These are phyloP conservation scores for Sceloporus undulatus DNA, from an alignment of 2,113 vertebrate genomes.

Conservation along the genomic window DNA sequence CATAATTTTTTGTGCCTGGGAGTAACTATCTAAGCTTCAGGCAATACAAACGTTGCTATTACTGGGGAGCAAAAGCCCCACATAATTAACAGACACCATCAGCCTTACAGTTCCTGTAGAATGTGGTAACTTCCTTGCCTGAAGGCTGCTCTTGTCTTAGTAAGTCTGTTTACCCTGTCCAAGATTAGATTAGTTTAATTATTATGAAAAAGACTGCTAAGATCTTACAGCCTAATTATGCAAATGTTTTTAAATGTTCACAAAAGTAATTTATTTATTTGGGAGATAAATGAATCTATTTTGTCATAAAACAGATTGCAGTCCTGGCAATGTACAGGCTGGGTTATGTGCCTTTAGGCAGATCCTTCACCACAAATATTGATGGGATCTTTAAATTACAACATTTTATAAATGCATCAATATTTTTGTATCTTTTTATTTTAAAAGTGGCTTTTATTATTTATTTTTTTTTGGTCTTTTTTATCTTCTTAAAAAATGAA, in stretches of 20 bases:
- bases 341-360: slow-evolving; percentile 91
- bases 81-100: slow-evolving; percentile 99
- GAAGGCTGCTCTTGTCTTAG: slow-evolving; percentile 92
- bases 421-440: slow-evolving; percentile 75
- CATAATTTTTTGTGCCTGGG: slow-evolving; percentile 88
- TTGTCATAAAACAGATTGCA: slow-evolving; percentile 94
- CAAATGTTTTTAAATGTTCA: slow-evolving; percentile 96
- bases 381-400: slow-evolving; percentile 90
- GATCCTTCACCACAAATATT: slow-evolving; percentile 89
- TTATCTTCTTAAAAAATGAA: slow-evolving; percentile 77
- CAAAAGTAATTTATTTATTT: slow-evolving; percentile 97
- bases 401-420: slow-evolving; percentile 92
- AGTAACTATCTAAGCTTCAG: slow-evolving; percentile 93
- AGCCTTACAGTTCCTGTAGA: slow-evolving; percentile 92
- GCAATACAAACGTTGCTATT: slow-evolving; percentile 92
- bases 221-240: slow-evolving; percentile 98
- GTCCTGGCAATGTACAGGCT: slow-evolving; percentile 84
- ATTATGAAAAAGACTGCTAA: slow-evolving; percentile 97
- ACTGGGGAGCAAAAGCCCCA: slow-evolving; percentile 92
- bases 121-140: slow-evolving; percentile 89
- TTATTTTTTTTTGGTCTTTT: neutral
- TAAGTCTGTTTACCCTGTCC: slow-evolving; percentile 98
- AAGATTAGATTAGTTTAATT: slow-evolving; percentile 99
- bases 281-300: slow-evolving; percentile 94
- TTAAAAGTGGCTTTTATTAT: slow-evolving; percentile 79